Evolutionary conservation across 2,113 vertebrate species (phyloP), one percentile per base, ranked within the genome.

Genomic region (Cygnus atratus): DNA sequence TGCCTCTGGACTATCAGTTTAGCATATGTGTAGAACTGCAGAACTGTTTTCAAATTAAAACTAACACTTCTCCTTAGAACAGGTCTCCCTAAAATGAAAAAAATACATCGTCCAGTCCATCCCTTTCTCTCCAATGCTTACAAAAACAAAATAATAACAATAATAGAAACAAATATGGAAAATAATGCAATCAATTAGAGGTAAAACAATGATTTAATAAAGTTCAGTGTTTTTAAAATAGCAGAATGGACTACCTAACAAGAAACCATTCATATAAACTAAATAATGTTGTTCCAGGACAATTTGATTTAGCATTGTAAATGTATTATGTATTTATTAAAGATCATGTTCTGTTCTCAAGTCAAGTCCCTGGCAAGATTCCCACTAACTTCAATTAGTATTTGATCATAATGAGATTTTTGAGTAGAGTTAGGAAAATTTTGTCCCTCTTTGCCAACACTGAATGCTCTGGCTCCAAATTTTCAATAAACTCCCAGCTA

Each of bases 1-100:
- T 96, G 88, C 80, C 91, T 97, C 89, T 76, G 44, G n/a, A 71
- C 66, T 70, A 88, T 77, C 83, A 86, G 90, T 96, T 97, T 70
- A 96, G 83, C 52, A 50, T 75, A 97, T 73, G 71, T 22, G 28
- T 50, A 84, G 55, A 92, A 75, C 43, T 68, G 21, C 90, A 84
- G 54, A 92, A 75, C 46, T 68, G 25, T 90, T 86, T 77, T 90
- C 73, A 50, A 54, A 88, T 59, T 59, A 55, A 81, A 86, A 67
- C 25, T 78, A 87, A 55, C 67, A 77, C 57, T 90, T 35, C 67
- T 82, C 75, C 66, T 92, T 82, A 89, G 84, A 80, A 67, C 13
- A 92, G 18, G 29, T 72, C 29, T 86, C 15, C 17, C 70, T 94
- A 52, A 52, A 52, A 52, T 25, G 11, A 13, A 52, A 52, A 43